Evolutionary conservation across 1,140 invertebrate genomes (phyloP), one percentile per base, ranked within the genome.

Genomic region (Bathynomus jamesi): DNA sequence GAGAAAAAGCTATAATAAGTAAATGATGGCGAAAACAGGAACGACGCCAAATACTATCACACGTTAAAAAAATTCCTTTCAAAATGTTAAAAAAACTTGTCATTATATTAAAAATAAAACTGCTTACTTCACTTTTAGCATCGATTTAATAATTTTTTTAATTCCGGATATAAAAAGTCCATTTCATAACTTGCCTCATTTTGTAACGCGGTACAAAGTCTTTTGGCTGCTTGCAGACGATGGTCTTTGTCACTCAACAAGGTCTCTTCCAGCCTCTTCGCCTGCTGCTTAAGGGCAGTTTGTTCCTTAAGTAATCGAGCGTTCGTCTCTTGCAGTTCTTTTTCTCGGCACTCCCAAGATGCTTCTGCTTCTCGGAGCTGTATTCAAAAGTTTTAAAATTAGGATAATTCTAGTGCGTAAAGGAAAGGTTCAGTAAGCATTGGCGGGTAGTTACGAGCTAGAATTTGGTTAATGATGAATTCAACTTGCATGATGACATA

Each of bases 231-330:
- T 29, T 61, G 61, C 5, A 76, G 67, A 29, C 75, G 31, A 67
- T 76, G 75, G 46, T 76, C 75, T 8, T 71, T 73, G 46, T 76
- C 75, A n/a, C 73, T 76, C 1, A 76, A 62, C 0, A 76, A 67
- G 4, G 75, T 71, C 30, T 76, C 75, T 29, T 76, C 69, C 61
- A 76, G 30, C 27, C 73, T 76, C 29, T 65, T 73, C 8, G 68
- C 65, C 61, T 73, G 64, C 21, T 68, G 24, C 62, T 31, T 73
- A 29, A 76, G 65, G 28, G 62, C 64, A 21, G 71, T 69, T 24
- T 73, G 65, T 4, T 76, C 75, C 69, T 71, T 29, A 17, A 61
- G 5, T 24, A 73, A 40, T 11, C 66, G 46, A 27, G 46, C 11
- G 30, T 69, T 76, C 0, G 67, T 31, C 28, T 71, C 69, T 40